phyloP scores from a whole-genome alignment of 2,113 vertebrate genomes.

The Cranoglanis bouderius region DNA sequence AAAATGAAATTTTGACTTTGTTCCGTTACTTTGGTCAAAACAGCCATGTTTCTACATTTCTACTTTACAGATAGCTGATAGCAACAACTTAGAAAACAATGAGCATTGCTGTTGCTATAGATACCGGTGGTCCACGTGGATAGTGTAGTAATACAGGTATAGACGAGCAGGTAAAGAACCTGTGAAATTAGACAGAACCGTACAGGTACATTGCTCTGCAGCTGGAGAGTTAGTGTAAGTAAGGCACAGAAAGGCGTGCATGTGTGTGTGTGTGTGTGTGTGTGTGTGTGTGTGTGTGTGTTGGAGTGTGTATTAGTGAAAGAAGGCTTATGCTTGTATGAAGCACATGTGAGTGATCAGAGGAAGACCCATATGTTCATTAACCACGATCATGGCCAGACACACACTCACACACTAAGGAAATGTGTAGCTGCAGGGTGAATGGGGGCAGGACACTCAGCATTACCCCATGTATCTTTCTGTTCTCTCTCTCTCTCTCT shows the following conservation, averaged over 20 bases:
- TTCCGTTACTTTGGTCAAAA: background rate
- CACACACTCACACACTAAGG: constrained; percentile 19
- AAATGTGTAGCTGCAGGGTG: constrained; percentile 37
- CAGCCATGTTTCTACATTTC: background rate
- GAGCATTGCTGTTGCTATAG: background rate
- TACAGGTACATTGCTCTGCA: background rate
- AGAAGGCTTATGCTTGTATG: background rate
- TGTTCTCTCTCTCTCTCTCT: background rate
- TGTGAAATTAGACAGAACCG: background rate
- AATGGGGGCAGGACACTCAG: constrained; percentile 15
- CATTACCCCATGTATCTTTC: background rate
- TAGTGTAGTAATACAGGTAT: background rate
- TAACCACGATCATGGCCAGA: constrained; percentile 23
- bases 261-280: background rate
- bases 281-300: background rate
- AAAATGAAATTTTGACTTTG: background rate
- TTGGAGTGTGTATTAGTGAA: background rate
- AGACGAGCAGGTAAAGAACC: background rate
- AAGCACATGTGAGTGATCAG: constrained; percentile 38
- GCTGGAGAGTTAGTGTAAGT: background rate
- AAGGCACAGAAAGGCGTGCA: constrained; percentile 6
- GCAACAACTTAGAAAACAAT: background rate
- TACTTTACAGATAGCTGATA: background rate
- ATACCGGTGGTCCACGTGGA: background rate
- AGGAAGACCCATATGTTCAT: constrained; percentile 53